Conservation (phyloP, 2,797 vertebrate genomes). For the Mormyrus hasselquistii region DNA sequence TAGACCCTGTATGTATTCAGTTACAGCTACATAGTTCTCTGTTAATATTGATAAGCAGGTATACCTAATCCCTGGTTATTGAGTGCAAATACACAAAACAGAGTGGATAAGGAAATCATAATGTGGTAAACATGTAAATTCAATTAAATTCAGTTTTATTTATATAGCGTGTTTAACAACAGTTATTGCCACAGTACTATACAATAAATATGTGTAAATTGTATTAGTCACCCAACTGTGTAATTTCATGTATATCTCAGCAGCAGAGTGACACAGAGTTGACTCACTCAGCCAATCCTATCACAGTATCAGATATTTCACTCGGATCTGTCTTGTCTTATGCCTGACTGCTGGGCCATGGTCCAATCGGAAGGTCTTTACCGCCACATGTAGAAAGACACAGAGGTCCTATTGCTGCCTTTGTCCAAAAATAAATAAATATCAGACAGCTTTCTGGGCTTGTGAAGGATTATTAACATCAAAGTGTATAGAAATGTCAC, state of each 20-base stretch:
- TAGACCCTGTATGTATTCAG: not conserved
- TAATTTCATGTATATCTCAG: not conserved
- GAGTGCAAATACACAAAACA: not conserved
- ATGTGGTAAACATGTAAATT: not conserved
- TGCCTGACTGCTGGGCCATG: not conserved
- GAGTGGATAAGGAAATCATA: not conserved
- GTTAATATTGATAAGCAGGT: not conserved
- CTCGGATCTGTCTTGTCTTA: not conserved
- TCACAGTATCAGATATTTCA: not conserved
- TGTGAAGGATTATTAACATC: slow-evolving; percentile 96
- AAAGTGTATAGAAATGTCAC: slow-evolving; percentile 96
- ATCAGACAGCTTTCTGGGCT: slow-evolving; percentile 78
- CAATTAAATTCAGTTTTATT: not conserved
- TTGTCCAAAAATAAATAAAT: slow-evolving; percentile 40
- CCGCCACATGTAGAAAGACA: slow-evolving; percentile 54
- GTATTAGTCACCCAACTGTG: not conserved
- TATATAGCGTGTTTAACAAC: no score
- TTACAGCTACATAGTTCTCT: not conserved
- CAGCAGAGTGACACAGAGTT: not conserved
- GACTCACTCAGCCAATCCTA: not conserved
- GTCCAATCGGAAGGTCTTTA: slow-evolving; percentile 49
- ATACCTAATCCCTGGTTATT: not conserved
- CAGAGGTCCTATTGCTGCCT: slow-evolving; percentile 39
- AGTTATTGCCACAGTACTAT: no score
- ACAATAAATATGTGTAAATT: not conserved